Base-by-base conservation (phyloP, 2,888 invertebrate genomes). In the Athalia cordata region DNA sequence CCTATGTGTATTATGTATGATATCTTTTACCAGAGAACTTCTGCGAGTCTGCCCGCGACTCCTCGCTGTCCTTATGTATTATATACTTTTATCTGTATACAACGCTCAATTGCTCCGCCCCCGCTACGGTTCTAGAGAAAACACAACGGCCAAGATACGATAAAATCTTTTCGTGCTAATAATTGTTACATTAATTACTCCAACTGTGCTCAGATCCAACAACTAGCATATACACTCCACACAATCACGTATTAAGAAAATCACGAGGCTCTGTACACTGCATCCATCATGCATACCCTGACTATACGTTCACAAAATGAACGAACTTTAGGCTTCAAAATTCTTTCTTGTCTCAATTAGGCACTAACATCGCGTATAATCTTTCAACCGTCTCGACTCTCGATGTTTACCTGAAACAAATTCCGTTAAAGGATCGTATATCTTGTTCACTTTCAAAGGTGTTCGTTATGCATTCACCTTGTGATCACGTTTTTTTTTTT, bases 141-240 rank as follows among this genome's bases (percentile, higher is more conserved):
- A 75, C 75, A 75, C 75, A 75, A 75, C 75, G 75, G 75, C 75
- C 29, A 75, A 15, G 29, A 59, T 57, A 79, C 83, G 87, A 87
- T 87, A 87, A 81, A 81, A 87, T 87, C 87, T 87, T 87, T 84
- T 87, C 87, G 87, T 86, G 87, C 87, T 87, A 85, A 87, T 87
- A 87, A 87, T 86, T 86, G 86, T 87, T 86, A 85, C 86, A 87
- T 87, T 87, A 87, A 87, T 87, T 87, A 86, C 80, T 79, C 79
- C 75, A 50, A 62, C 75, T 75, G 50, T 74, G 62, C 75, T 75
- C 50, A 29, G 62, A 75, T 62, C 29, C 59, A 59, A 57, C 72
- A 59, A 72, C 59, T 59, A 72, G 5, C 59, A 47, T 72, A 77
- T 78, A 77, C 29, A 29, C 29, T 29, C 29, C 1, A 29, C 29